Percentiles rank a stretch among this genome's conserved stretches.
Evolutionary conservation across 2,113 vertebrate species (phyloP).

Genomic region (Nibea albiflora): DNA sequence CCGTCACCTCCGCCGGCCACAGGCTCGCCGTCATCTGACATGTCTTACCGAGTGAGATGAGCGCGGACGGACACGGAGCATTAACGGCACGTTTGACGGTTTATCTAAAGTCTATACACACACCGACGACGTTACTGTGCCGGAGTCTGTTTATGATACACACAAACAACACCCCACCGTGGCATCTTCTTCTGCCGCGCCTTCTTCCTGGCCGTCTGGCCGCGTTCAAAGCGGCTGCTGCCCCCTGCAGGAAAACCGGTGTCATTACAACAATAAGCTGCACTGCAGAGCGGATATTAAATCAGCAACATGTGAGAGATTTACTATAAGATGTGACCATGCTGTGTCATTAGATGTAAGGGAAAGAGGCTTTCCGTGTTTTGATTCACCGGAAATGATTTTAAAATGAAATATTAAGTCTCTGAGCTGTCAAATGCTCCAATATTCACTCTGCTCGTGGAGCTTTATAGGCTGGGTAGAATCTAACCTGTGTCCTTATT

Average conservation of each 20-base stretch:
- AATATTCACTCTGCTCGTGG: no score
- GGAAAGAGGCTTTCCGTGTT: no score
- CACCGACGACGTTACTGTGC: no score
- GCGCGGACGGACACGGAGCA: neutral
- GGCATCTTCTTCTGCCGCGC: constrained; percentile 39
- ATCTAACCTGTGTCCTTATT: no score
- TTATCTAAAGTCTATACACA: neutral
- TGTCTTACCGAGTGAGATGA: neutral
- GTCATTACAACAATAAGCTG: constrained; percentile 9
- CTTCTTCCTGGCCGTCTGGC: neutral
- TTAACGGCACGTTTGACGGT: neutral
- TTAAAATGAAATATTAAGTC: no score
- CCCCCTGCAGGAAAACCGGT: constrained; percentile 28
- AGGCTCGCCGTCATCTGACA: constrained; percentile 35
- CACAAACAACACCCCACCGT: neutral
- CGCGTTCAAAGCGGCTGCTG: neutral
- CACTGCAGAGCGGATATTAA: no score
- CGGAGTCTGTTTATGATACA: neutral
- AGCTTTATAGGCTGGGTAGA: no score
- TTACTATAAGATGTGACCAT: no score
- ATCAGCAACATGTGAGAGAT: no score
- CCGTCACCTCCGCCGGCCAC: neutral
- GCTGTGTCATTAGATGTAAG: no score
- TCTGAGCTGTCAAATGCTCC: no score
- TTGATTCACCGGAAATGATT: no score